These are phyloP conservation scores for human (Homo sapiens) DNA, from an alignment of 2,113 vertebrate genomes.

Conservation along the genomic window GRCh38 chr2:180383001-180383500, in stretches of 20 bases:
- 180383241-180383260: background rate
- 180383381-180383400: background rate
- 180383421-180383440: background rate
- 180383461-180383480: background rate
- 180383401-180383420: background rate
- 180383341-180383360: background rate
- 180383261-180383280: background rate
- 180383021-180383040: background rate
- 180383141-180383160: background rate
- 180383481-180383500: background rate
- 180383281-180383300: background rate
- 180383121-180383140: background rate
- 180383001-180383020: background rate
- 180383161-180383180: background rate
- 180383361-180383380: background rate
- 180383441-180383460: background rate
- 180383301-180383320: background rate
- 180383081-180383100: slow-evolving; percentile 2
- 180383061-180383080: background rate
- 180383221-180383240: background rate
- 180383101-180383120: background rate
- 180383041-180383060: background rate
- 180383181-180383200: background rate
- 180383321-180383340: background rate
- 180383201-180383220: background rate